Conservation (phyloP, 2,888 invertebrate species). For the Adelphocoris suturalis region DNA sequence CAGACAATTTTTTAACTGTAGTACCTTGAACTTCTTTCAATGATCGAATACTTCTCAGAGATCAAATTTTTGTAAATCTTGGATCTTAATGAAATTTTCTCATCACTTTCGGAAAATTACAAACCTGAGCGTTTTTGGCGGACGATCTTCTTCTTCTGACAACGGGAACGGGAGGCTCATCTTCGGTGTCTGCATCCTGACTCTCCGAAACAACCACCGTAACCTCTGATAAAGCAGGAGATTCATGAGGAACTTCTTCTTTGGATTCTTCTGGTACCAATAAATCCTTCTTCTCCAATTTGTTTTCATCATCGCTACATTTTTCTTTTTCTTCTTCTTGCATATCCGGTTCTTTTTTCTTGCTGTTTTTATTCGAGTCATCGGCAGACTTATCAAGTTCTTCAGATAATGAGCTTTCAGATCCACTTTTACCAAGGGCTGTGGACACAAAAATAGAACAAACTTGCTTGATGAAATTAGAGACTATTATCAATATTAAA, state of each 20-base stretch:
- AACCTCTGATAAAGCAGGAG: constrained; percentile 9
- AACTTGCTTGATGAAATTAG: neutral
- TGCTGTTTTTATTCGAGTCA: constrained; percentile 78
- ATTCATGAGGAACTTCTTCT: neutral
- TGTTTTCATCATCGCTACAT: constrained; percentile 75
- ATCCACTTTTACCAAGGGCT: constrained; percentile 86
- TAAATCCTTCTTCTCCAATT: neutral
- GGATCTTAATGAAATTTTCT: too few relatives aligned
- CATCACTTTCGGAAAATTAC: too few relatives aligned
- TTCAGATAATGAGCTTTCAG: constrained; percentile 92
- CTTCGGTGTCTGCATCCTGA: constrained; percentile 68
- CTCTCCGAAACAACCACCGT: constrained; percentile 65
- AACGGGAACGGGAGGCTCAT: constrained; percentile 75
- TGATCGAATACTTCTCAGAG: too few relatives aligned
- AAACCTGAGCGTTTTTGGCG: constrained; percentile 76
- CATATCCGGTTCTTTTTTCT: constrained; percentile 76
- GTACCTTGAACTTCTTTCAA: too few relatives aligned
- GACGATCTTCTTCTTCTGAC: constrained; percentile 76
- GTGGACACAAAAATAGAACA: neutral
- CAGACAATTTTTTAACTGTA: too few relatives aligned
- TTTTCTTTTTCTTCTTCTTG: constrained; percentile 76
- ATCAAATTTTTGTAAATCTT: too few relatives aligned
- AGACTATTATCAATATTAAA: neutral
- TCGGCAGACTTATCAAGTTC: constrained; percentile 80
- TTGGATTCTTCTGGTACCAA: neutral